Evolutionary conservation across 2,888 invertebrate species (phyloP).

Genomic region (Hydraecia micacea): DNA sequence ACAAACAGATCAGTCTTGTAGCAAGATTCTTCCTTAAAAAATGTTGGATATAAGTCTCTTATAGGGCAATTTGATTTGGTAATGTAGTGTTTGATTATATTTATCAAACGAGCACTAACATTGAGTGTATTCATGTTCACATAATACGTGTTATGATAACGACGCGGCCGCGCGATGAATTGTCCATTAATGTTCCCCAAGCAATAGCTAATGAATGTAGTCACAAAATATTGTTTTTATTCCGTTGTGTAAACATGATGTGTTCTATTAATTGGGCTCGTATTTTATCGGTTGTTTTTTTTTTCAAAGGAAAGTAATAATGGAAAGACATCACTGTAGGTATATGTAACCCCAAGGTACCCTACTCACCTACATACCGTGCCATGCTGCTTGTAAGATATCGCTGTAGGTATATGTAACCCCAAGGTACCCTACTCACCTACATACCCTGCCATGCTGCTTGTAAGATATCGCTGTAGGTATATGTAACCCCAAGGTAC

Average conservation of each 20-base stretch:
- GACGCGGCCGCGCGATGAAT: not conserved
- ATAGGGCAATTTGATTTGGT: not conserved
- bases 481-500: not conserved
- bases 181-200: slow-evolving; percentile 1
- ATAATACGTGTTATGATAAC: not conserved
- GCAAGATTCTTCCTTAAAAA: not conserved
- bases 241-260: slow-evolving; percentile 7
- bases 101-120: slow-evolving; percentile 14
- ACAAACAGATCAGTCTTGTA: not conserved
- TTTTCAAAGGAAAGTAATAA: not conserved
- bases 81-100: slow-evolving; percentile 16
- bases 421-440: too few species aligned
- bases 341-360: not conserved
- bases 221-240: slow-evolving; percentile 28
- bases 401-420: not conserved
- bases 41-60: not conserved
- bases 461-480: too few species aligned
- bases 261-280: slow-evolving; percentile 6
- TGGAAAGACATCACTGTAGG: not conserved
- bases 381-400: too few species aligned
- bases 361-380: too few species aligned
- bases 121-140: slow-evolving; percentile 14
- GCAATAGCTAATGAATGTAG: slow-evolving; percentile 30
- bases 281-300: not conserved
- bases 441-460: too few species aligned